phyloP scores from a whole-genome alignment of 92 coral and sea anemone species.

The Actinernus sp. region DNA sequence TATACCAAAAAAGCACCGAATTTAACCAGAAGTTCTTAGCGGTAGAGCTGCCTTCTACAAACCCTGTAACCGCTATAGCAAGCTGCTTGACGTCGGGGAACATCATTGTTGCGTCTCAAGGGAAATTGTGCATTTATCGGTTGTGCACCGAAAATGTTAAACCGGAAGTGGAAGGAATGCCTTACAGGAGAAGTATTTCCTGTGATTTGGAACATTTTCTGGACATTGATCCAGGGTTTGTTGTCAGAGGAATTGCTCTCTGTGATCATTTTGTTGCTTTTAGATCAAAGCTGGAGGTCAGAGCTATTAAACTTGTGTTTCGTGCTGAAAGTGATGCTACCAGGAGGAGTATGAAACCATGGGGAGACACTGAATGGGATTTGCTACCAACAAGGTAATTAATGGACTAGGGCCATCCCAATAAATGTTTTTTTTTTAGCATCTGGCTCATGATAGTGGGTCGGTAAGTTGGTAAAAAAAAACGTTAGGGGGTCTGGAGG shows the following conservation, averaged over 20 bases:
- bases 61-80: conserved; percentile 58
- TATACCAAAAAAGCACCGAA: conserved; percentile 36
- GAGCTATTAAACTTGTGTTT: conserved; percentile 78
- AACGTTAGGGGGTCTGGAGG: too few species aligned
- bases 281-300: conserved; percentile 82
- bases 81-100: conserved; percentile 85
- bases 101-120: conserved; percentile 71
- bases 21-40: conserved; percentile 73
- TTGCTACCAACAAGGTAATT: too few species aligned
- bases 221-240: conserved; percentile 83
- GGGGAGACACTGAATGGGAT: too few species aligned
- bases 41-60: conserved; percentile 69
- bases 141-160: conserved; percentile 32
- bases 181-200: conserved; percentile 4
- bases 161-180: conserved; percentile 38
- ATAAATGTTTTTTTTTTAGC: too few species aligned
- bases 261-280: conserved; percentile 84
- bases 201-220: conserved; percentile 82
- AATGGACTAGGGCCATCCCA: too few species aligned
- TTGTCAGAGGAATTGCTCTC: conserved; percentile 62
- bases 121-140: conserved; percentile 66
- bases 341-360: too few species aligned
- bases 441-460: too few species aligned
- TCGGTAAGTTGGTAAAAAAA: too few species aligned
- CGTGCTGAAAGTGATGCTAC: too few species aligned